Conservation (phyloP, 2,113 vertebrate genomes). For the Mormyrus iriodes region DNA sequence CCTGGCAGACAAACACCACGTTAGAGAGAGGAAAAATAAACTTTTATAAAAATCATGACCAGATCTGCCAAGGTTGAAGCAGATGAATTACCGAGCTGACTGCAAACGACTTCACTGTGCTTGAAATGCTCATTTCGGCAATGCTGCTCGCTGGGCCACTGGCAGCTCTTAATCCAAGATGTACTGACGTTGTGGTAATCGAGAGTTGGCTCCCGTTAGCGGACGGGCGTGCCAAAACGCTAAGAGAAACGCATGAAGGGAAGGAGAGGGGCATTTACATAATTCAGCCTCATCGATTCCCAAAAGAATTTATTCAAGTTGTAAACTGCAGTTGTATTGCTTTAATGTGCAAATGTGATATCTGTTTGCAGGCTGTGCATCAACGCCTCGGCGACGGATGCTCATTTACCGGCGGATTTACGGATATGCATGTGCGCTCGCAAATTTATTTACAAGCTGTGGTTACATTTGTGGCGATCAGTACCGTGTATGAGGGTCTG, state of each 20-base stretch:
- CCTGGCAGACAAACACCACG: background rate
- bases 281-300: constrained; percentile 8
- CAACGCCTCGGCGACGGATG: background rate
- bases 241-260: background rate
- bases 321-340: background rate
- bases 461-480: background rate
- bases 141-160: background rate
- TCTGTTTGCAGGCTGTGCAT: background rate
- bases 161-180: background rate
- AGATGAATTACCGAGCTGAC: background rate
- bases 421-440: background rate
- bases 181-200: background rate
- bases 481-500: background rate
- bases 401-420: constrained; percentile 1
- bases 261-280: background rate
- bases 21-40: background rate
- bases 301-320: constrained; percentile 8
- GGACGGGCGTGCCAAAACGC: background rate
- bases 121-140: background rate
- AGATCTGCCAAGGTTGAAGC: background rate
- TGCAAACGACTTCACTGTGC: background rate
- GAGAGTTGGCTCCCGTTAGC: constrained; percentile 5
- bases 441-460: background rate
- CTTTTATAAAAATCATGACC: background rate
- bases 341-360: constrained; percentile 13